Conservation (phyloP, 2,888 invertebrate species). For the Trimorus sp. region DNA sequence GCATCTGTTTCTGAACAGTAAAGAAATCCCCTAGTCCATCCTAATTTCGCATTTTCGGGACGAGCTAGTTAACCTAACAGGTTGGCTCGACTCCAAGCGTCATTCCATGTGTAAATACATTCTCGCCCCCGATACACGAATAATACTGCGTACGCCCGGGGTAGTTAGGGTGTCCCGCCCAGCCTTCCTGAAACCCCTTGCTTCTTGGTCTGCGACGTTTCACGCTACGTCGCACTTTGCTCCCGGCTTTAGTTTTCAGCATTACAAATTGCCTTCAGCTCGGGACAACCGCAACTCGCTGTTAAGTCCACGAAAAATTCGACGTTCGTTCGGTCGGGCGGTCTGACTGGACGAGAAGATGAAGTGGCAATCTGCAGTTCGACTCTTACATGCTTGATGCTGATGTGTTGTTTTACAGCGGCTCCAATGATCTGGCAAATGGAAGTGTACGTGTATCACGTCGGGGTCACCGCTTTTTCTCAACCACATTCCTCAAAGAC, state of each 20-base stretch:
- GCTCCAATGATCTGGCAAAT: too few species aligned
- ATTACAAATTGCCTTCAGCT: constrained; percentile 48
- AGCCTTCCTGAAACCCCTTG: constrained; percentile 4
- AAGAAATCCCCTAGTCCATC: constrained; percentile 72
- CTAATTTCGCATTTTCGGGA: constrained; percentile 73
- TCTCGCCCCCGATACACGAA: constrained; percentile 50
- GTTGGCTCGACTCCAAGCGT: constrained; percentile 75
- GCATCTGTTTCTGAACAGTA: constrained; percentile 28
- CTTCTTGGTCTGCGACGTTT: constrained; percentile 71
- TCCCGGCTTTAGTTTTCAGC: constrained; percentile 34
- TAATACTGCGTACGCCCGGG: constrained; percentile 32
- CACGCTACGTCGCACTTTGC: constrained; percentile 73
- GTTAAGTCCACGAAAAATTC: too few species aligned
- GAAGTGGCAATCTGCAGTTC: constrained; percentile 30
- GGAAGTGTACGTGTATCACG: too few species aligned
- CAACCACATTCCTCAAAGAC: too few species aligned
- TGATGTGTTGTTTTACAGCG: constrained; percentile 6
- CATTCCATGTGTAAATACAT: constrained; percentile 74
- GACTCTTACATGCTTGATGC: constrained; percentile 17
- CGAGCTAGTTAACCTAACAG: constrained; percentile 78
- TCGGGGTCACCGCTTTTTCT: too few species aligned
- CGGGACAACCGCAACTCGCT: constrained; percentile 25
- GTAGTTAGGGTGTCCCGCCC: constrained; percentile 2
- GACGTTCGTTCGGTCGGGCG: neutral
- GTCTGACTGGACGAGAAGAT: constrained; percentile 27